Conservation (phyloP, 2,888 invertebrate species). For the Branchinecta sandiegonensis region DNA sequence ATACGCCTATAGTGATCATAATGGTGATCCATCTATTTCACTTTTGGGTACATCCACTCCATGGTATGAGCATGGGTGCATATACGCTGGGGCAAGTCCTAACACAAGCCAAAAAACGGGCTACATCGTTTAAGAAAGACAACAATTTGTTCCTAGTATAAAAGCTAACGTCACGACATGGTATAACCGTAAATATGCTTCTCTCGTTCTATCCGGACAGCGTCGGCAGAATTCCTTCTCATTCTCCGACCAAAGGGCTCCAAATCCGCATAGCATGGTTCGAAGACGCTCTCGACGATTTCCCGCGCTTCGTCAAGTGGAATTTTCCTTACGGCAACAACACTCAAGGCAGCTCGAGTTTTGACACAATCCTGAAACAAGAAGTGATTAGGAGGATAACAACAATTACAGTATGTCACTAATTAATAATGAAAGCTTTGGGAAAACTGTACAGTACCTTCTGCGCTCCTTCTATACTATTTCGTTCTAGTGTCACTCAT, state of each 20-base stretch:
- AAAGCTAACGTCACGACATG: background rate
- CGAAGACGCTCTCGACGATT: slow-evolving; percentile 72
- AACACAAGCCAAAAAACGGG: too few species aligned
- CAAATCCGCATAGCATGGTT: slow-evolving; percentile 75
- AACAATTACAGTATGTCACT: background rate
- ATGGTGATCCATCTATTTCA: too few species aligned
- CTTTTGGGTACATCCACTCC: too few species aligned
- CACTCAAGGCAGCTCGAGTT: slow-evolving; percentile 66
- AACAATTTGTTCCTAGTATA: too few species aligned
- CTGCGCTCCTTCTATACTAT: too few species aligned
- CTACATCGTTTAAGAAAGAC: too few species aligned
- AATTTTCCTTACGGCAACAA: slow-evolving; percentile 64
- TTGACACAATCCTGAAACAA: slow-evolving; percentile 63
- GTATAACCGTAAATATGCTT: slow-evolving; percentile 59
- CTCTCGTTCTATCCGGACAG: slow-evolving; percentile 58
- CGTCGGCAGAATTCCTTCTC: slow-evolving; percentile 52
- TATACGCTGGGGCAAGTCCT: too few species aligned
- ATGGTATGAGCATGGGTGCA: too few species aligned
- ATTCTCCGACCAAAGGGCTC: slow-evolving; percentile 54
- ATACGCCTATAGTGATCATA: too few species aligned
- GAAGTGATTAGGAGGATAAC: background rate
- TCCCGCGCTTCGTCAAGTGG: slow-evolving; percentile 51
- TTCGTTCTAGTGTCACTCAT: too few species aligned
- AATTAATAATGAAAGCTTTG: too few species aligned
- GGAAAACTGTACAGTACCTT: too few species aligned